These are phyloP conservation scores for Chionodraco myersi DNA, from an alignment of 2,113 vertebrate genomes.

Conservation along the genomic window DNA sequence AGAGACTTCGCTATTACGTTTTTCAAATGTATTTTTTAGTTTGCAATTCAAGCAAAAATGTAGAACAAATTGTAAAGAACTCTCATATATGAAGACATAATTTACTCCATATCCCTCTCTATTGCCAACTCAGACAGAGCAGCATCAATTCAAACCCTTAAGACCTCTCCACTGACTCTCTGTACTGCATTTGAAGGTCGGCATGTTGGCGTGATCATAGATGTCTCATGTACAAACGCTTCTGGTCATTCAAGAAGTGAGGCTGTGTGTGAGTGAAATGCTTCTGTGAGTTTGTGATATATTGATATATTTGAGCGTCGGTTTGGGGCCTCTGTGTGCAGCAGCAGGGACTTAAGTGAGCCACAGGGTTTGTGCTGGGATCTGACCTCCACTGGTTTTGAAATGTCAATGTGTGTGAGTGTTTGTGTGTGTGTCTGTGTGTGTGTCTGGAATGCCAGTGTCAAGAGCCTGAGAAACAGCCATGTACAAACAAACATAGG, in stretches of 20 bases:
- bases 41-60: no score
- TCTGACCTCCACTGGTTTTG: slow-evolving; percentile 56
- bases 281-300: slow-evolving; percentile 1
- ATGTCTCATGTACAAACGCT: neutral
- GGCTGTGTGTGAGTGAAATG: neutral
- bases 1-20: no score
- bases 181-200: slow-evolving; percentile 46
- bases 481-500: slow-evolving; percentile 86
- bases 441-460: slow-evolving; percentile 74
- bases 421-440: slow-evolving; percentile 24
- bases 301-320: slow-evolving; percentile 33
- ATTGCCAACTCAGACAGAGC: slow-evolving; percentile 66
- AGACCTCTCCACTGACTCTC: slow-evolving; percentile 51
- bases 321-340: slow-evolving; percentile 30
- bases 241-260: slow-evolving; percentile 2
- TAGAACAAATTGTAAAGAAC: neutral
- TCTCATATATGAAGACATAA: slow-evolving; percentile 62
- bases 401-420: slow-evolving; percentile 41
- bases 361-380: slow-evolving; percentile 49
- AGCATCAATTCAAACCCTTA: slow-evolving; percentile 73
- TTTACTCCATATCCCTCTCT: slow-evolving; percentile 66
- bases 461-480: slow-evolving; percentile 85
- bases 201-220: slow-evolving; percentile 8
- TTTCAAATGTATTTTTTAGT: no score
- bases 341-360: slow-evolving; percentile 45